A percentile compares a stretch with the other conserved stretches of the same genome.
phyloP scores from a whole-genome alignment of 2,113 vertebrate species.

The Thomomys bottae region DNA sequence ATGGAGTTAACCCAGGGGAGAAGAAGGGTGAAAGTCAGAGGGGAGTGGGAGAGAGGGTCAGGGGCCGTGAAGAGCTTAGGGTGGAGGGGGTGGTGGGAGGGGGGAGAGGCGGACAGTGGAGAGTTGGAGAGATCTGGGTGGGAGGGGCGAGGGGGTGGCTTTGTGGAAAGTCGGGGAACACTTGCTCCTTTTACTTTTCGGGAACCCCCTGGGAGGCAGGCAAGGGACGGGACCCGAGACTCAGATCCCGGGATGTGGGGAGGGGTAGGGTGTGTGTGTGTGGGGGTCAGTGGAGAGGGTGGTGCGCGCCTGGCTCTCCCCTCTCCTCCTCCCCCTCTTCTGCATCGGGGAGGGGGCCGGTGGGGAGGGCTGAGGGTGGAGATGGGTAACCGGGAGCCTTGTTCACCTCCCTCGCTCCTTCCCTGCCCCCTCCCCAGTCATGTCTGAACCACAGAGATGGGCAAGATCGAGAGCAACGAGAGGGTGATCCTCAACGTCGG shows the following conservation, averaged over 20 bases:
- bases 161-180: background rate
- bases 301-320: no score
- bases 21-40: background rate
- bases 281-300: no score
- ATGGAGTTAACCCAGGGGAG: background rate
- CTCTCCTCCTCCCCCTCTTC: no score
- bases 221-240: background rate
- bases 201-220: conserved; percentile 5
- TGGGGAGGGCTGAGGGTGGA: background rate
- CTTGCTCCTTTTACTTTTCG: background rate
- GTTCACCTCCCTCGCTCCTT: conserved; percentile 39
- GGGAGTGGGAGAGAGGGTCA: background rate
- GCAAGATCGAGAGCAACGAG: conserved; percentile 98
- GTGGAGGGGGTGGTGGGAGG: background rate
- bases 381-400: conserved; percentile 47
- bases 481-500: conserved; percentile 99
- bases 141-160: background rate
- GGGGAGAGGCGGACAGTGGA: background rate
- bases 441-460: conserved; percentile 96
- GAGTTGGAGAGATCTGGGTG: no score
- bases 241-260: background rate
- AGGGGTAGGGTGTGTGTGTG: background rate
- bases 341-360: no score
- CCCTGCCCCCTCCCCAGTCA: conserved; percentile 85
- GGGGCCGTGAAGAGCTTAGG: background rate